These are phyloP conservation scores for Peromyscus aztecus DNA, from an alignment of 2,797 vertebrate species.

Conservation along the genomic window DNA sequence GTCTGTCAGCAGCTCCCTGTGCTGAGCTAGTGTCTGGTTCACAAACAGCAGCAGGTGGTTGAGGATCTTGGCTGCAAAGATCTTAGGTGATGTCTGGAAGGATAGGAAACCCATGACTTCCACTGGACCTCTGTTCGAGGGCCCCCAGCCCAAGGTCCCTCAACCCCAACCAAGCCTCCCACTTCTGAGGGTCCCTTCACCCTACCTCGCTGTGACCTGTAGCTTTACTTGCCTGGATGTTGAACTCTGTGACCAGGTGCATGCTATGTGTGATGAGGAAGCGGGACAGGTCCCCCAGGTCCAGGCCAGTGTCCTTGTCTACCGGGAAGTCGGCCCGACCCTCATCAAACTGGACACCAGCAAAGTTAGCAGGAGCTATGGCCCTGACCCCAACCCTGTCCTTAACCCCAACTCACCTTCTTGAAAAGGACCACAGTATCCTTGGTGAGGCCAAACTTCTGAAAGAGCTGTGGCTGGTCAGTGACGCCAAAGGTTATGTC, in stretches of 20 bases:
- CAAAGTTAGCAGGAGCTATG: background rate
- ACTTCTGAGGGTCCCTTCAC: background rate
- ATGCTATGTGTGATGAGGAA: constrained; percentile 93
- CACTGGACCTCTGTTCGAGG: background rate
- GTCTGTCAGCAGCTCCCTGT: constrained; percentile 85
- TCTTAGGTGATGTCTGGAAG: constrained; percentile 90
- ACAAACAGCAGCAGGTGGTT: constrained; percentile 94
- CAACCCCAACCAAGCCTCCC: background rate
- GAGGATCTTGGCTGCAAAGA: constrained; percentile 91
- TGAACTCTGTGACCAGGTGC: constrained; percentile 92
- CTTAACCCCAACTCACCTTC: constrained; percentile 88
- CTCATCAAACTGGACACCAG: constrained; percentile 91
- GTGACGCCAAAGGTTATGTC: constrained; percentile 91
- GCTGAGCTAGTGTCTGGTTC: constrained; percentile 89
- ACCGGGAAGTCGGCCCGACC: constrained; percentile 90
- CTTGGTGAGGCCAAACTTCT: constrained; percentile 88
- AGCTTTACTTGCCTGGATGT: constrained; percentile 86
- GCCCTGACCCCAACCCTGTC: background rate
- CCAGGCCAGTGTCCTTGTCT: constrained; percentile 87
- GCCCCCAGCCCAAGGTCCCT: background rate
- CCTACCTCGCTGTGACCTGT: background rate
- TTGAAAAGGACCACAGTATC: constrained; percentile 93
- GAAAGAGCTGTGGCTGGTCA: constrained; percentile 88
- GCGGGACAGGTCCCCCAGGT: constrained; percentile 84
- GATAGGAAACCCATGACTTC: background rate